Percentiles rank a stretch among this genome's conserved stretches.
Evolutionary conservation across 2,113 vertebrate species (phyloP).

Genomic region (Salvelinus namaycush): DNA sequence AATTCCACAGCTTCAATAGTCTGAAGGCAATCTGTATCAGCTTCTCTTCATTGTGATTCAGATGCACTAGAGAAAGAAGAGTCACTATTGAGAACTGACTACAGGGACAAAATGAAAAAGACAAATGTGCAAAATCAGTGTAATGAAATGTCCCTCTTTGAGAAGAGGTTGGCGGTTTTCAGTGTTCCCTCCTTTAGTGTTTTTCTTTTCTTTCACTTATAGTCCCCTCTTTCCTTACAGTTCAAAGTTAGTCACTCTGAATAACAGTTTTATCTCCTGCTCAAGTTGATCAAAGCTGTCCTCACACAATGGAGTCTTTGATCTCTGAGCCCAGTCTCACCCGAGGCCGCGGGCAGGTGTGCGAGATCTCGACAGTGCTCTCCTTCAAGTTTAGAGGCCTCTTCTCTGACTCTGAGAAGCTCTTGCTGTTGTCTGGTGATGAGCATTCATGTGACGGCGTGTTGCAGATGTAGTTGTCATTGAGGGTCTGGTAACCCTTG

Average conservation of each 20-base stretch:
- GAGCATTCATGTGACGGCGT: conserved; percentile 77
- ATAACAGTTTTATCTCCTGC: not conserved
- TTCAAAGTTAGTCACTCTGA: conserved; percentile 29
- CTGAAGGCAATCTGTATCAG: conserved; percentile 52
- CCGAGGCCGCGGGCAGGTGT: conserved; percentile 82
- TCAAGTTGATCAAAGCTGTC: no score
- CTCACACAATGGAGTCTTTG: conserved; percentile 90
- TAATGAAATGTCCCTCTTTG: conserved; percentile 51
- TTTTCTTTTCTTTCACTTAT: conserved; percentile 26
- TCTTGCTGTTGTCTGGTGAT: conserved; percentile 70
- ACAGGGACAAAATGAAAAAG: conserved; percentile 53
- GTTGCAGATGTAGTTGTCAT: conserved; percentile 83
- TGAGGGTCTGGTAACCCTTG: conserved; percentile 92
- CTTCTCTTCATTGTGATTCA: conserved; percentile 32
- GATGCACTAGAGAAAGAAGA: conserved; percentile 46
- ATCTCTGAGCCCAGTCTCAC: conserved; percentile 92
- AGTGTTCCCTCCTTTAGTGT: conserved; percentile 28
- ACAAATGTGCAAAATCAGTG: conserved; percentile 69
- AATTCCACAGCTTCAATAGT: conserved; percentile 41
- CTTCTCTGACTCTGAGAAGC: conserved; percentile 83
- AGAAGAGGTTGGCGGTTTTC: conserved; percentile 41
- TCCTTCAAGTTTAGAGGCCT: conserved; percentile 83
- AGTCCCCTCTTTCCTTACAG: conserved; percentile 5
- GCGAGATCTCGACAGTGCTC: conserved; percentile 87
- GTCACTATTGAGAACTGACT: conserved; percentile 55